A percentile compares a stretch with the other conserved stretches of the same genome.
Conservation (phyloP, 2,888 invertebrate species). For the Tetragonisca angustula region DNA sequence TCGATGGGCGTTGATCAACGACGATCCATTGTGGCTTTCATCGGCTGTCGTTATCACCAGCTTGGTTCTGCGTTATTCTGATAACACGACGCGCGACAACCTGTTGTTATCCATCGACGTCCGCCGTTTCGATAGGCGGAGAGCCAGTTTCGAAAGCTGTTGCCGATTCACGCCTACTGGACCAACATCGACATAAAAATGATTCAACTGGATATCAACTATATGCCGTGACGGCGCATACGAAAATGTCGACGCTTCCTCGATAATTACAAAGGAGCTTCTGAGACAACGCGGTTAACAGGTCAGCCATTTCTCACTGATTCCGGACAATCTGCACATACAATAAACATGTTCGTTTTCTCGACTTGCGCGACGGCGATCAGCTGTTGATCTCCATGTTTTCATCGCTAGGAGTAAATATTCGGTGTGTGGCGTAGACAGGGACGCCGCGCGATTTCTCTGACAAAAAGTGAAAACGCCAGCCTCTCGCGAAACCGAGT, state of each 20-base stretch:
- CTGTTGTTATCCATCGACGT: constrained; percentile 47
- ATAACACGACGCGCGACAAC: constrained; percentile 45
- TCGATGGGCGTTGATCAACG: not conserved
- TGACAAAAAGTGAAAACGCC: constrained; percentile 44
- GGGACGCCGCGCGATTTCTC: constrained; percentile 32
- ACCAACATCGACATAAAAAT: constrained; percentile 35
- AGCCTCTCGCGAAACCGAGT: constrained; percentile 1
- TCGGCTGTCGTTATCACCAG: constrained; percentile 26
- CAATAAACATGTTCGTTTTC: not conserved
- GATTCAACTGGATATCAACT: constrained; percentile 2
- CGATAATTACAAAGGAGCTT: not conserved
- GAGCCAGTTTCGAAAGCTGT: constrained; percentile 55
- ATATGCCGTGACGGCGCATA: not conserved
- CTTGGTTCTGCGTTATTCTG: constrained; percentile 30
- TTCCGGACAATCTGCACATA: not conserved
- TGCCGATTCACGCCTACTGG: constrained; percentile 43
- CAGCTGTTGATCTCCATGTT: constrained; percentile 26
- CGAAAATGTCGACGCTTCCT: not conserved
- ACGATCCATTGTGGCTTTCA: constrained; percentile 27
- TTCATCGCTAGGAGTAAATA: not conserved
- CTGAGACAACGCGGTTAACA: not conserved
- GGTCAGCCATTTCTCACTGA: not conserved
- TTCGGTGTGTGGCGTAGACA: not conserved
- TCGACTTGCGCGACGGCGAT: not conserved
- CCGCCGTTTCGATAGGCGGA: constrained; percentile 45